Evolutionary conservation across 92 coral and sea anemone species (phyloP).

Genomic region (Galaxea fascicularis): DNA sequence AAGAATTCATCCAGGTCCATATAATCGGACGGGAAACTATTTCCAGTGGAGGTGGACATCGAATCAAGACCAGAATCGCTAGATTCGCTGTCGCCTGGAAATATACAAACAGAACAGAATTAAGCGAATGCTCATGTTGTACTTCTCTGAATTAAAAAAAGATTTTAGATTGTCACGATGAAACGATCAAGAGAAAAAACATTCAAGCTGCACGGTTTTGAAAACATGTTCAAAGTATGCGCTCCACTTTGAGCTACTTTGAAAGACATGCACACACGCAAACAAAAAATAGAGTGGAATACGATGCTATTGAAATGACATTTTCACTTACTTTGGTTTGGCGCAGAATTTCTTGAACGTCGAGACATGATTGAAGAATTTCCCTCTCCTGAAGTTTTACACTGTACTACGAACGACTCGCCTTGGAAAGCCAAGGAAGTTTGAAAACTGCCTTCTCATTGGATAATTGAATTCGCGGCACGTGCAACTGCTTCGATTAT

Average conservation of each 20-base stretch:
- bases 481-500: conserved; percentile 19
- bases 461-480: background rate
- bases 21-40: conserved; percentile 66
- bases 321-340: conserved; percentile 37
- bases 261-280: too few species aligned
- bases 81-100: conserved; percentile 64
- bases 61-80: conserved; percentile 78
- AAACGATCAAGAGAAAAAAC: too few species aligned
- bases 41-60: conserved; percentile 43
- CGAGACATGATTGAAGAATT: background rate
- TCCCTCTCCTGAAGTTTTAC: background rate
- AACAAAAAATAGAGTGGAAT: too few species aligned
- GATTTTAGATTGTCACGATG: background rate
- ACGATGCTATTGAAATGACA: too few species aligned
- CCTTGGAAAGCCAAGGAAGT: background rate
- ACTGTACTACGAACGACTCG: background rate
- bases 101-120: background rate
- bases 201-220: too few species aligned
- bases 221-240: background rate
- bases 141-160: background rate
- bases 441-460: conserved; percentile 12
- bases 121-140: background rate
- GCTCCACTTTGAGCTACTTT: too few species aligned
- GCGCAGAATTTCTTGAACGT: conserved; percentile 15
- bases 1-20: conserved; percentile 80